These are phyloP conservation scores for Sebastes flavidus DNA, from an alignment of 2,797 vertebrate genomes.

Conservation along the genomic window DNA sequence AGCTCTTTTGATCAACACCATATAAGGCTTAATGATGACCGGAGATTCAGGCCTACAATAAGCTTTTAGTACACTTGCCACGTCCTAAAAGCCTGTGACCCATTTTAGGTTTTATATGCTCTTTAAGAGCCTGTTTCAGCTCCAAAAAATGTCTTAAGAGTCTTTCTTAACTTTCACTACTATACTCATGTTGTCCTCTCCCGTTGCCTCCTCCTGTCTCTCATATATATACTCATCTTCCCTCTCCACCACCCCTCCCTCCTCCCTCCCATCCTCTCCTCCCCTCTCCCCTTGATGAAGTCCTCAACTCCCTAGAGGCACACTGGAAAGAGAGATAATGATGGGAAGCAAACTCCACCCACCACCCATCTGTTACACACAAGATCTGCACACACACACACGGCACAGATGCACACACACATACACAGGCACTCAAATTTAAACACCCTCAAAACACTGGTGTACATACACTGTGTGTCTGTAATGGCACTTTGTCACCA, in stretches of 20 bases:
- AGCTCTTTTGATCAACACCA: neutral
- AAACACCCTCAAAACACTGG: neutral
- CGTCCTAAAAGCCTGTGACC: neutral
- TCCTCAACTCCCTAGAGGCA: constrained; percentile 45
- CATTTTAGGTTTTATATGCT: neutral
- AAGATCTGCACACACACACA: neutral
- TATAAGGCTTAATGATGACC: neutral
- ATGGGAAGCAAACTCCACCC: constrained; percentile 19
- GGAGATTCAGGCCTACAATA: neutral
- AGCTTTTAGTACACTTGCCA: neutral
- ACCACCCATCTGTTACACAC: constrained; percentile 55
- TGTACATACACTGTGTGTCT: neutral
- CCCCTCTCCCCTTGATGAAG: constrained; percentile 26
- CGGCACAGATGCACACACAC: neutral
- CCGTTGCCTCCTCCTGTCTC: neutral
- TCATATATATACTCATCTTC: constrained; percentile 9
- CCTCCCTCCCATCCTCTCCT: neutral
- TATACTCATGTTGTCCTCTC: neutral
- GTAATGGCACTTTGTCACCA: constrained; percentile 44
- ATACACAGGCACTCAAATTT: neutral
- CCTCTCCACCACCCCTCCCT: no score
- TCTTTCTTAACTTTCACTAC: neutral
- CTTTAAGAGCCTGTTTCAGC: neutral
- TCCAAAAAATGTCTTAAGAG: neutral
- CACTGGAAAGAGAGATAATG: constrained; percentile 47